Conservation (phyloP, 2,797 vertebrate species). For the Tenualosa thibaudeaui region DNA sequence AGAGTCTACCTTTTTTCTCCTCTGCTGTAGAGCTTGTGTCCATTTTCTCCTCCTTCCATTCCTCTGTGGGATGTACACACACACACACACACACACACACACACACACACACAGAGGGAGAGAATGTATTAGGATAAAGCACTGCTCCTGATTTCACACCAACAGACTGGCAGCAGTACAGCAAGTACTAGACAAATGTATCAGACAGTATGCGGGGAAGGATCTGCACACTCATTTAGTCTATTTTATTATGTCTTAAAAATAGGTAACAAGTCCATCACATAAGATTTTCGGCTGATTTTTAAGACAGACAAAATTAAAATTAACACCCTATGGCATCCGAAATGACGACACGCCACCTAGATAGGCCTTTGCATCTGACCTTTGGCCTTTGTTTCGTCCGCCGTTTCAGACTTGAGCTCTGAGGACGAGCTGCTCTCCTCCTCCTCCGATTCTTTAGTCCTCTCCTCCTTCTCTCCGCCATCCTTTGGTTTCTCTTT, state of each 20-base stretch:
- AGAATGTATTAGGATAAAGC: neutral
- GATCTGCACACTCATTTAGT: too few species aligned
- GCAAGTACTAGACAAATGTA: too few species aligned
- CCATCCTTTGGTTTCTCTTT: conserved; percentile 65
- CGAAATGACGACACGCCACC: neutral
- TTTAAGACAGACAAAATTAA: too few species aligned
- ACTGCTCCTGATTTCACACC: too few species aligned
- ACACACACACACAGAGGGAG: too few species aligned
- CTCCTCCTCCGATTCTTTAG: conserved; percentile 44
- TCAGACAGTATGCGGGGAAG: too few species aligned
- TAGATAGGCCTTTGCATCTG: conserved; percentile 33
- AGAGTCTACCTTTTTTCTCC: conserved; percentile 79
- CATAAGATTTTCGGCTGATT: too few species aligned
- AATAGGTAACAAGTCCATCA: too few species aligned
- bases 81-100: too few species aligned
- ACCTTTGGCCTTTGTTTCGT: conserved; percentile 72
- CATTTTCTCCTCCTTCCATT: conserved; percentile 75
- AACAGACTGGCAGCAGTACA: too few species aligned
- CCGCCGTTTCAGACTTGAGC: conserved; percentile 60
- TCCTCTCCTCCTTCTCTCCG: conserved; percentile 63
- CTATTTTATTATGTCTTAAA: too few species aligned
- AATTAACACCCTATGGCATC: too few species aligned
- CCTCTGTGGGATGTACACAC: conserved; percentile 58
- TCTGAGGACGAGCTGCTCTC: conserved; percentile 63
- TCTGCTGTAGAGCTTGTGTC: conserved; percentile 73